These are phyloP conservation scores for Odocoileus hemionus DNA, from an alignment of 2,113 vertebrate genomes.

Conservation along the genomic window DNA sequence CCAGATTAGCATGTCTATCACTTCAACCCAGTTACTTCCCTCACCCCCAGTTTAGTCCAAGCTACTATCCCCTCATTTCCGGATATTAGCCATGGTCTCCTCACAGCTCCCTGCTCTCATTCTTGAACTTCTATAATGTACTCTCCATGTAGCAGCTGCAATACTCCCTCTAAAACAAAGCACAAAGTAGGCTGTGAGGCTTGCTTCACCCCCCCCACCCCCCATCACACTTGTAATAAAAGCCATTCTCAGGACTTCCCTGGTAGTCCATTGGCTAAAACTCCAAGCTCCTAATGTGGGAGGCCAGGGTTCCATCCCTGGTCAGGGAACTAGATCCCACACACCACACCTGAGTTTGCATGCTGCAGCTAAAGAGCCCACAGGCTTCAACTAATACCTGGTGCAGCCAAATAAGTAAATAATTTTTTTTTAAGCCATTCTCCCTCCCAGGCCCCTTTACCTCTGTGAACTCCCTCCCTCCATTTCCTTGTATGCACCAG, in stretches of 20 bases:
- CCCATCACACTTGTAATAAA: neutral
- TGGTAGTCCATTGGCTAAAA: neutral
- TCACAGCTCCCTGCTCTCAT: neutral
- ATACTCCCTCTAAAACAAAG: neutral
- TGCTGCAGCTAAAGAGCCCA: neutral
- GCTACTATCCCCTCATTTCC: neutral
- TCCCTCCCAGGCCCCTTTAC: neutral
- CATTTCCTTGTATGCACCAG: neutral
- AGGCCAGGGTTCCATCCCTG: neutral
- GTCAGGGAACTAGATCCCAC: neutral
- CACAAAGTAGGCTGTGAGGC: neutral
- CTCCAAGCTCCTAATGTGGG: neutral
- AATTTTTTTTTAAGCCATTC: neutral
- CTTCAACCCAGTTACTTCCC: neutral
- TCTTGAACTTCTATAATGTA: neutral
- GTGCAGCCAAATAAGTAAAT: neutral
- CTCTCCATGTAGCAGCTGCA: neutral
- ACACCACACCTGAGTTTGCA: neutral
- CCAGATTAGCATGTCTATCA: neutral
- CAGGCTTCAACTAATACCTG: neutral
- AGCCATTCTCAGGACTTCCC: neutral
- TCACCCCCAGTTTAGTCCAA: neutral
- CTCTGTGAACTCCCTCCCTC: neutral
- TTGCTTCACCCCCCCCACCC: neutral
- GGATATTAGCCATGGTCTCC: neutral